These are phyloP conservation scores for Nemotelus nigrinus DNA, from an alignment of 2,888 invertebrate genomes.

Conservation along the genomic window DNA sequence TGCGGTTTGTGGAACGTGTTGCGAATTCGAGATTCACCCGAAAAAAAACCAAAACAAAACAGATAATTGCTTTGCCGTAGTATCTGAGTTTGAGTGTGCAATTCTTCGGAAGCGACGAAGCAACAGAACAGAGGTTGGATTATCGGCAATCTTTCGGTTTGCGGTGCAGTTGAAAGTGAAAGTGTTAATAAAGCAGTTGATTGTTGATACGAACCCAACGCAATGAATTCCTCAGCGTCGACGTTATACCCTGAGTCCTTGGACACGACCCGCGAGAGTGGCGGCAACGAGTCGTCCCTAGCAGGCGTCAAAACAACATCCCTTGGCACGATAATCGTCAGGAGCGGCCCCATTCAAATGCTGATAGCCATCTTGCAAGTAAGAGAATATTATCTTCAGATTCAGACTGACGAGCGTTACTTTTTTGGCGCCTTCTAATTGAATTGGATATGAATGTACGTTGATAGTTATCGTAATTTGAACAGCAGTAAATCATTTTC, in stretches of 20 bases:
- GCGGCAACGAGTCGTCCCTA: slow-evolving; percentile 42
- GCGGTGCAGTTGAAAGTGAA: slow-evolving; percentile 4
- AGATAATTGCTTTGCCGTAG: background rate
- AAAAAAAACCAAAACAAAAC: slow-evolving; percentile 15
- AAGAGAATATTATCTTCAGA: slow-evolving; percentile 60
- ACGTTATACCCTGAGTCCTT: slow-evolving; percentile 44
- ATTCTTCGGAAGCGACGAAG: background rate
- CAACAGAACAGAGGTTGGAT: background rate
- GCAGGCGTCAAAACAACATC: slow-evolving; percentile 74
- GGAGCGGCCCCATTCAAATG: slow-evolving; percentile 85
- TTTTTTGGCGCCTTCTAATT: slow-evolving; percentile 24
- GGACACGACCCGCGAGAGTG: slow-evolving; percentile 44
- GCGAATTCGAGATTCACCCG: background rate
- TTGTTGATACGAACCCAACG: background rate
- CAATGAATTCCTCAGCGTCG: slow-evolving; percentile 47
- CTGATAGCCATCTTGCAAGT: slow-evolving; percentile 90
- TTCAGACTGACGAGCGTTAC: background rate
- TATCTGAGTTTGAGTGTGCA: slow-evolving; percentile 22
- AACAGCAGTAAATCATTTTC: background rate
- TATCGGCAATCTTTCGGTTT: background rate
- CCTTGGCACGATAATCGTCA: slow-evolving; percentile 90
- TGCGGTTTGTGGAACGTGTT: slow-evolving; percentile 24
- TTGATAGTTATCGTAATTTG: background rate
- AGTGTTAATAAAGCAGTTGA: slow-evolving; percentile 26
- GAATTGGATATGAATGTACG: slow-evolving; percentile 2